phyloP scores from a whole-genome alignment of 2,888 invertebrate genomes.

The Epinotia brunnichana region DNA sequence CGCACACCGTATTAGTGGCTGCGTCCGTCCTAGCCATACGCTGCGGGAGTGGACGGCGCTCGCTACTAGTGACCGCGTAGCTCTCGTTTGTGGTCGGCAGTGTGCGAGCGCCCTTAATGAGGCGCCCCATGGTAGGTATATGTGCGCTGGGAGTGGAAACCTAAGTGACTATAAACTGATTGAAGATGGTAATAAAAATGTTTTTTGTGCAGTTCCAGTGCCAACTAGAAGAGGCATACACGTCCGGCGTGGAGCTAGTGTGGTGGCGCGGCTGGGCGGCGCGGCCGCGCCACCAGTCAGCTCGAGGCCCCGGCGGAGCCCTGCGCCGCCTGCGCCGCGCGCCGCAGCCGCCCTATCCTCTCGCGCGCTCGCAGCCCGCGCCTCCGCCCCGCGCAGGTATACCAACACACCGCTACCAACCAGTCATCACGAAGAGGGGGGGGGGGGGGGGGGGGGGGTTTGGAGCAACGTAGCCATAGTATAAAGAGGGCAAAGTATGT shows the following conservation, averaged over 20 bases:
- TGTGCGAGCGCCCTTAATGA: no score
- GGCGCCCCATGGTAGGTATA: conserved; percentile 47
- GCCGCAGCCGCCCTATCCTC: conserved; percentile 92
- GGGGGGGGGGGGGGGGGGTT: no score
- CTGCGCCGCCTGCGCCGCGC: conserved; percentile 85
- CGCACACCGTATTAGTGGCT: no score
- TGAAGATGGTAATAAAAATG: neutral
- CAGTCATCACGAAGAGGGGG: no score
- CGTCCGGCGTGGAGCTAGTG: conserved; percentile 81
- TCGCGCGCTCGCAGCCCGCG: conserved; percentile 80
- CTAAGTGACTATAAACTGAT: no score
- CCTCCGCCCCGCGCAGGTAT: conserved; percentile 49
- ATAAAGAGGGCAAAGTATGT: no score
- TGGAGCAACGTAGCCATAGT: no score
- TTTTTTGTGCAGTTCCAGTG: conserved; percentile 84
- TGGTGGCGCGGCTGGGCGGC: conserved; percentile 81
- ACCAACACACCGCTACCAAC: no score
- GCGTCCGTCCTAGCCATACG: no score
- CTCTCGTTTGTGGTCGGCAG: no score
- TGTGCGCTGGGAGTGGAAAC: conserved; percentile 92
- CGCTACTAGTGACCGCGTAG: no score
- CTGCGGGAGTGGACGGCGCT: no score
- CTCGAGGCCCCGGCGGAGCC: conserved; percentile 48
- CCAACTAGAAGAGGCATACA: conserved; percentile 92
- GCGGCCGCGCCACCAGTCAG: conserved; percentile 65